Conservation (phyloP, 2,113 vertebrate species). For the Oenanthe melanoleuca region DNA sequence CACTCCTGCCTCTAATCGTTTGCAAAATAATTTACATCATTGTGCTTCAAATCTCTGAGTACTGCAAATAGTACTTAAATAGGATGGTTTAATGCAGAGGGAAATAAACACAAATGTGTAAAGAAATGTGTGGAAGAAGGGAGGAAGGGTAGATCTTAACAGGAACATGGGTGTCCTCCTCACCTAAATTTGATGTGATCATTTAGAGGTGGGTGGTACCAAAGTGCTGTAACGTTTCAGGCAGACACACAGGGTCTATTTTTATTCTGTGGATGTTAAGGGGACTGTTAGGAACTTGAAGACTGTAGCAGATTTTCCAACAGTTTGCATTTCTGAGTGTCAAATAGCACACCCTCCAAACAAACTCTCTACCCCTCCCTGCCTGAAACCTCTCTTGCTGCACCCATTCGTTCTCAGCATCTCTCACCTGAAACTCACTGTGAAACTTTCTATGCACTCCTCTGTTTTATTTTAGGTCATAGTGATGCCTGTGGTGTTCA, state of each 20-base stretch:
- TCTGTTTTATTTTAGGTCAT: neutral
- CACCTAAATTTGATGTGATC: neutral
- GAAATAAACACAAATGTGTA: neutral
- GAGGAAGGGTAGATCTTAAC: neutral
- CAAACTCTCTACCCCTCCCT: neutral
- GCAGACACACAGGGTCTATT: neutral
- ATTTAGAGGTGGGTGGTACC: neutral
- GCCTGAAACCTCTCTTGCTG: neutral
- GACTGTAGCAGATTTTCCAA: neutral
- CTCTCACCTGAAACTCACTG: neutral
- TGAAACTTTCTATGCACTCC: neutral
- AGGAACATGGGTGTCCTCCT: neutral
- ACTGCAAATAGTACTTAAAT: neutral
- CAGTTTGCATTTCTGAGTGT: neutral
- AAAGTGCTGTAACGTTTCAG: neutral
- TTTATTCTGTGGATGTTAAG: neutral
- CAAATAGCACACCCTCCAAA: neutral
- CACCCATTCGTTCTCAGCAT: neutral
- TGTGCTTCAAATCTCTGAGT: slow-evolving; percentile 28
- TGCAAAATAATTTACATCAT: slow-evolving; percentile 66
- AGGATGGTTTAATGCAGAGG: neutral
- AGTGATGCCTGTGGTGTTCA: neutral
- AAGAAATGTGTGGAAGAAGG: neutral
- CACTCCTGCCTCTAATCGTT: slow-evolving; percentile 62
- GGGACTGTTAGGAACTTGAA: neutral